Percentiles rank a stretch among this genome's conserved stretches.
These are phyloP conservation scores for Ailuropoda melanoleuca DNA, from an alignment of 2,113 vertebrate species.

Conservation along the genomic window DNA sequence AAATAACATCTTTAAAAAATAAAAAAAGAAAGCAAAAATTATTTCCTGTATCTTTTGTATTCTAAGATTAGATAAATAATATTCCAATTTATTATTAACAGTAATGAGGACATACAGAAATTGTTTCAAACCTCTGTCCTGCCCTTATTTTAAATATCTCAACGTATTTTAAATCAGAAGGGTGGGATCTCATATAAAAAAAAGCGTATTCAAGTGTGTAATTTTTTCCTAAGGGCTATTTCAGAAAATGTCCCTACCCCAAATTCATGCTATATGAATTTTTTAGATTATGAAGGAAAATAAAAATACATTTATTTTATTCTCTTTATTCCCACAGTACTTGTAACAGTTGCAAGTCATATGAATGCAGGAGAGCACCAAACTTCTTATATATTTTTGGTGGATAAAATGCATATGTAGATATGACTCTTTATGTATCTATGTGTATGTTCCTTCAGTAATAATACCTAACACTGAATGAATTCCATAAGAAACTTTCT, in stretches of 20 bases:
- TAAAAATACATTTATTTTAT: neutral
- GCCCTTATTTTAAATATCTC: slow-evolving; percentile 46
- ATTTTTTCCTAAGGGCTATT: slow-evolving; percentile 5
- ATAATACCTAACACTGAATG: neutral
- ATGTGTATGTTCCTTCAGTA: neutral
- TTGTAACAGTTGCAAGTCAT: neutral
- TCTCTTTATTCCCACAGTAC: neutral
- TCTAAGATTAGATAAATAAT: slow-evolving; percentile 10
- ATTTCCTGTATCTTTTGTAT: neutral
- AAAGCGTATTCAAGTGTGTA: neutral
- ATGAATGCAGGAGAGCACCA: neutral
- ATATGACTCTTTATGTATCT: neutral
- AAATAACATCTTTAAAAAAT: too few relatives aligned
- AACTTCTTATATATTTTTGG: neutral
- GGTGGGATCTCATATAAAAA: neutral
- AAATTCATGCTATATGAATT: neutral
- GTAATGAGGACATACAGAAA: neutral
- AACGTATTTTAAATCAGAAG: neutral
- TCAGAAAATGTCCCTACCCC: neutral
- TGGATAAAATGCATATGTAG: neutral
- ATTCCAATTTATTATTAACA: slow-evolving; percentile 21
- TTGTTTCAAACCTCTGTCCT: neutral
- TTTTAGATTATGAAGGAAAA: slow-evolving; percentile 45
- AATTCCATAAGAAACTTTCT: neutral
- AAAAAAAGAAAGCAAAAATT: neutral